A percentile compares a stretch with the other conserved stretches of the same genome.
These are phyloP conservation scores for Venusia cambrica DNA, from an alignment of 2,888 invertebrate genomes.

Conservation along the genomic window DNA sequence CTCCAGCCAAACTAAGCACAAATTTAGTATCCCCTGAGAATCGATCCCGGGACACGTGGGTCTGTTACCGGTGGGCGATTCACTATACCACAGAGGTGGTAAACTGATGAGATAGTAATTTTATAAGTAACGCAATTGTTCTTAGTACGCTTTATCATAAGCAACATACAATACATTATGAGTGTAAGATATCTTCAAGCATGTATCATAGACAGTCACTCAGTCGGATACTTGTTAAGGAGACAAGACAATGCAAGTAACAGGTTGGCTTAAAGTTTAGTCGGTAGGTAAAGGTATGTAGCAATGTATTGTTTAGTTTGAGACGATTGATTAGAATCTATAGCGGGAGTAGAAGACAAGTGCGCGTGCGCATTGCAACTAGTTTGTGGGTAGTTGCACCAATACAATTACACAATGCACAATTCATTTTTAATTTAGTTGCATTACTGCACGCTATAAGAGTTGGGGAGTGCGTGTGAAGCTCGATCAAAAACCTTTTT, in stretches of 20 bases:
- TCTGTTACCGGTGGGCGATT: too few relatives aligned
- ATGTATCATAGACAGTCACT: slow-evolving; percentile 16
- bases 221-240: slow-evolving; percentile 27
- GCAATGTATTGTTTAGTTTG: slow-evolving; percentile 55
- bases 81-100: too few relatives aligned
- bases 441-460: too few relatives aligned
- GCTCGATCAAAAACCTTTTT: slow-evolving; percentile 39
- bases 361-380: slow-evolving; percentile 33
- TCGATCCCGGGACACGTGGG: too few relatives aligned
- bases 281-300: too few relatives aligned
- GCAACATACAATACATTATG: slow-evolving; percentile 3
- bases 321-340: slow-evolving; percentile 47
- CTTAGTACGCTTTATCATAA: slow-evolving; percentile 9
- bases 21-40: too few relatives aligned
- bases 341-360: slow-evolving; percentile 34
- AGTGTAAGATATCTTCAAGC: slow-evolving; percentile 5
- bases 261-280: slow-evolving; percentile 36
- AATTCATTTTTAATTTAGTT: too few relatives aligned
- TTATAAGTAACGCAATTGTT: slow-evolving; percentile 11
- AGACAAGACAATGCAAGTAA: slow-evolving; percentile 38
- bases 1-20: too few relatives aligned
- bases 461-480: slow-evolving; percentile 33
- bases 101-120: too few relatives aligned
- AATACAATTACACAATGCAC: slow-evolving; percentile 52
- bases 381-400: slow-evolving; percentile 35